Base-by-base conservation (phyloP, 2,797 vertebrate species). In the Fratercula arctica region DNA sequence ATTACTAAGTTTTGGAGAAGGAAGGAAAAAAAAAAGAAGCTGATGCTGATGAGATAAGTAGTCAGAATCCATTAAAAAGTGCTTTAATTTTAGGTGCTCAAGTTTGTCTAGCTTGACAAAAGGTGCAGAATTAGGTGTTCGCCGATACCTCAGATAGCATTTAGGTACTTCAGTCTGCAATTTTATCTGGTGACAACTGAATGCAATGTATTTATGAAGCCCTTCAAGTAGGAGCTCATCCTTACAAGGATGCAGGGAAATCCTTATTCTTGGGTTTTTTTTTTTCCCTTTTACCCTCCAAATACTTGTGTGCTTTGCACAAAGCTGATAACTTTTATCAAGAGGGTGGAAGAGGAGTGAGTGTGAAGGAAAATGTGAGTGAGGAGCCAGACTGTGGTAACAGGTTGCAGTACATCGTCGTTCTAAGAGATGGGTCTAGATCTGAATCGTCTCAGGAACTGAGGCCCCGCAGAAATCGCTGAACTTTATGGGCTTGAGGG, bases 381-480 rank as follows among this genome's bases (percentile, higher is more conserved):
- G 18, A 46, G 63, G 54, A 57, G 33, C 10, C 41, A 54, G 45
- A 16, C 0, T 53, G 48, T 53, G 33, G 16, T 64, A 54, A 13
- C 12, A 46, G 13, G 16, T 23, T 54, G 51, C 50, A 35, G 1
- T 33, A 41, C 8, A 5, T 54, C 0, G 0, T 56, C 80, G 29
- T n/a, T 85, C 16, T 18, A 11, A 63, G 37, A 67, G 45, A 3
- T 16, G 14, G 13, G 5, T 54, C 89, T 82, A 56, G 16, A 15
- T 79, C 73, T 87, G 19, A 45, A 48, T 74, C 3, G 0, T 39
- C 9, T 73, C 5, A 3, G 46, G 31, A 72, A 3, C 43, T 51
- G 73, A 50, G 15, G 29, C 46, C 69, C 43, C 2, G 1, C 12
- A 33, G 81, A 54, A 61, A 43, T 29, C 4, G 1, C 41, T 67